Evolutionary conservation across 2,113 vertebrate genomes (phyloP), one percentile per base, ranked within the genome.

Genomic region (Pelecanoides urinatrix): DNA sequence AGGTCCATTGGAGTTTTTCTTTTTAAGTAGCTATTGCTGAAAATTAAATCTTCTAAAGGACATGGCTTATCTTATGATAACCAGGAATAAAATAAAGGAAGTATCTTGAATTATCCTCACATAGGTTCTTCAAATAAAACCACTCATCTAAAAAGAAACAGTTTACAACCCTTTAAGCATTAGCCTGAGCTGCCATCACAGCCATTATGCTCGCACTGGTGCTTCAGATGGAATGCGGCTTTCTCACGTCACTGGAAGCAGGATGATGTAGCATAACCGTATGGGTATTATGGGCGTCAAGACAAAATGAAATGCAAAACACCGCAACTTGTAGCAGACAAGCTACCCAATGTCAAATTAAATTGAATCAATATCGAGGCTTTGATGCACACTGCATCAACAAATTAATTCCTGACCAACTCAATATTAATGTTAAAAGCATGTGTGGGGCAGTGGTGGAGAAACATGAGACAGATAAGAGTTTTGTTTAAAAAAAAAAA

Each of bases 261-360:
- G 94, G 75, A 97, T 97, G 95, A 92, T 86, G 89, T 27, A 97
- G 95, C 94, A 4, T 66, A 94, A 96, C 42, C 65, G 74, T 74
- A 97, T 96, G 91, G 91, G 84, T 16, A 88, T 88, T 47, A 96
- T 97, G 97, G 87, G 94, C 4, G 11, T 52, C 94, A 66, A 80
- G 71, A 97, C 95, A 97, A 73, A 95, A 97, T 96, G 96, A 91
- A 95, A 97, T 97, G 96, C 82, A 90, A 90, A 96, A 96, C 90
- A 97, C 50, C 11, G 85, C 94, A 92, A 93, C 81, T 96, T 47
- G 93, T 77, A 96, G 93, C 95, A 97, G 87, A 97, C 75, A 96
- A 96, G 84, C 86, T 95, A 92, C 84, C 86, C 85, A 30, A 86
- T 75, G 94, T 52, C 86, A 88, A 92, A 96, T 87, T 68, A 93